Base-by-base conservation (phyloP, 1,140 invertebrate genomes). In the Gonioctena quinquepunctata region DNA sequence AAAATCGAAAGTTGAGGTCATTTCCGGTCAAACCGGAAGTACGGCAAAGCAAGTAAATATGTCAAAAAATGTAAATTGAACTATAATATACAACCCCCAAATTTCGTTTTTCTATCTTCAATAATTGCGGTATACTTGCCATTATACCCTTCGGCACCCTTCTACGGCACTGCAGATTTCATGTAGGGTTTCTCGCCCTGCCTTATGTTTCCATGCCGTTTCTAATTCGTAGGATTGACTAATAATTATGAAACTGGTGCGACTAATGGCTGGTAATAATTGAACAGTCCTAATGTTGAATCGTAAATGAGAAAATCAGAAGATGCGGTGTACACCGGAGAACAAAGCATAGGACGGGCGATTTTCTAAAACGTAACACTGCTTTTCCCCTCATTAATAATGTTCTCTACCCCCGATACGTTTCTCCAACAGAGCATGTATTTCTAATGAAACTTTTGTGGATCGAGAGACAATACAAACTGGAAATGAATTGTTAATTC, bases 241-340 rank as follows among this genome's bases (percentile, higher is more conserved):
- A 57, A 57, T 25, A 57, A 57, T 57, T 57, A 57, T 25, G 54
- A 25, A 57, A 57, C 54, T 57, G 54, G 19, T 57, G 54, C 54
- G 54, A 57, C 54, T 57, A 57, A 57, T 57, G 22, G 54, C 54
- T 57, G 54, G 54, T 21, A 22, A 57, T 57, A 57, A 57, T 57
- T 57, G 54, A 57, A 57, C 54, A 57, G 54, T 13, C 54, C 33
- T 42, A n/a, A 42, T 42, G 33, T 42, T 42, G 33, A 42, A 42
- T 42, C n/a, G 33, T 42, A 42, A 42, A 42, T 42, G 33, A 42
- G 33, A 42, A 42, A 42, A 42, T 42, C 33, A 42, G 33, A 42
- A 42, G 33, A 42, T 42, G 33, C 7, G 33, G n/a, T 42, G n/a
- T 42, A 42, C 33, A 42, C 33, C 7, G 33, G 33, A 42, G 33